These are phyloP conservation scores for Ichneumoninae sp. DNA, from an alignment of 2,888 invertebrate species.

Conservation along the genomic window DNA sequence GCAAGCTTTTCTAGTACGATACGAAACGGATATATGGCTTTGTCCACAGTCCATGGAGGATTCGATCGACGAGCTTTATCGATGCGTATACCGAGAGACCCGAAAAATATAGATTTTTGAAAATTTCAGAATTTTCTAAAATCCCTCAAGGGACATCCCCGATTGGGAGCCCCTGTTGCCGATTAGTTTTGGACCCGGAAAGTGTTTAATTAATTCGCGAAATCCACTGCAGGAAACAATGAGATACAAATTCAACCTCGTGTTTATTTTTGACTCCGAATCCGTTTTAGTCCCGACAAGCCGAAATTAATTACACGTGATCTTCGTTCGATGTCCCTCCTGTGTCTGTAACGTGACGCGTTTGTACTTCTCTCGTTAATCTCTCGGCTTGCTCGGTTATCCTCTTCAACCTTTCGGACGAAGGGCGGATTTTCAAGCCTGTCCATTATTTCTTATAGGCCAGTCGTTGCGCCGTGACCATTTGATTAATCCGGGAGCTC, in stretches of 20 bases:
- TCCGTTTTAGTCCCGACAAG: not conserved
- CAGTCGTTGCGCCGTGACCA: too few relatives aligned
- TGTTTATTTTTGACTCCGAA: not conserved
- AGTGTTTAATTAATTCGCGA: not conserved
- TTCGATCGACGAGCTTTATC: constrained; percentile 55
- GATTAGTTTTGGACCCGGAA: not conserved
- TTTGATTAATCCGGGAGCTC: not conserved
- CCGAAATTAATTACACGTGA: not conserved
- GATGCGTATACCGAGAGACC: not conserved
- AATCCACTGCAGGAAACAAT: not conserved
- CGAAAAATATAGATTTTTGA: not conserved
- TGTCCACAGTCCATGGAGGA: constrained; percentile 22
- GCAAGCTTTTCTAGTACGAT: constrained; percentile 4
- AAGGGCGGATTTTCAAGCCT: not conserved
- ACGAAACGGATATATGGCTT: constrained; percentile 3
- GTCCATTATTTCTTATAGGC: not conserved
- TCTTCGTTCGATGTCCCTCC: not conserved
- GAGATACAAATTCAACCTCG: not conserved
- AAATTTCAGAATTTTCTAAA: too few relatives aligned
- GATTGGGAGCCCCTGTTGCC: not conserved
- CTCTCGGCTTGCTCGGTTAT: not conserved
- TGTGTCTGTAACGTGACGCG: too few relatives aligned
- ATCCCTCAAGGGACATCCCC: not conserved
- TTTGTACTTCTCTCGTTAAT: not conserved
- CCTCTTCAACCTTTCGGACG: not conserved